These are phyloP conservation scores for Lutjanus erythropterus DNA, from an alignment of 2,113 vertebrate genomes.

Conservation along the genomic window DNA sequence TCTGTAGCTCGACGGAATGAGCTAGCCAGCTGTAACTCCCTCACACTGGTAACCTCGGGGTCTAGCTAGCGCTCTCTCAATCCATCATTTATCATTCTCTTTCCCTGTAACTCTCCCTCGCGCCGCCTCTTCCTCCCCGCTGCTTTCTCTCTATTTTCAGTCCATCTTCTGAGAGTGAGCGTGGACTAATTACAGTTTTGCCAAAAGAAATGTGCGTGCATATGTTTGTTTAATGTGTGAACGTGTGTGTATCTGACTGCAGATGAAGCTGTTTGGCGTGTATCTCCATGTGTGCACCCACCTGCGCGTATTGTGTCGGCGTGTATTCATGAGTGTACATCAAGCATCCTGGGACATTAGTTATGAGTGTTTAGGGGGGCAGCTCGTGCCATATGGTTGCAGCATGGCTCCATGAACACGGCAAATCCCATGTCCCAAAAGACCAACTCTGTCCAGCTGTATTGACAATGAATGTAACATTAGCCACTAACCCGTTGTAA, in stretches of 20 bases:
- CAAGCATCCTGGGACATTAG: conserved; percentile 39
- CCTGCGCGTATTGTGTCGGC: not conserved
- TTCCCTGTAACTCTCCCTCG: conserved; percentile 44
- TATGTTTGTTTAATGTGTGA: conserved; percentile 44
- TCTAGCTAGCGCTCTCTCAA: conserved; percentile 59
- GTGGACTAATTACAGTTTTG: conserved; percentile 60
- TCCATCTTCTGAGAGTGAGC: conserved; percentile 34
- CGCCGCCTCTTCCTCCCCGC: conserved; percentile 35
- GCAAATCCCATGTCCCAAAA: conserved; percentile 58
- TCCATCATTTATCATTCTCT: conserved; percentile 77
- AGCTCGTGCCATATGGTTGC: conserved; percentile 55
- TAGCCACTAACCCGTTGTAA: conserved; percentile 47
- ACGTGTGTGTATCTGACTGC: not conserved
- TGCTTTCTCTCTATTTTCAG: conserved; percentile 35
- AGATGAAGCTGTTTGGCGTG: conserved; percentile 23
- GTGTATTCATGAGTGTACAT: conserved; percentile 27
- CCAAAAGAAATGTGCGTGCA: conserved; percentile 37
- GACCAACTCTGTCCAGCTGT: conserved; percentile 62
- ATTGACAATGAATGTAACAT: conserved; percentile 73
- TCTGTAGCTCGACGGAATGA: conserved; percentile 72
- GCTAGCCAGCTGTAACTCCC: conserved; percentile 77
- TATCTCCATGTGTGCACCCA: not conserved
- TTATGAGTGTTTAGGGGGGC: conserved; percentile 52
- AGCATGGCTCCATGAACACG: conserved; percentile 43
- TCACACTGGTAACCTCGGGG: conserved; percentile 76